Evolutionary conservation across 2,113 vertebrate genomes (phyloP), one percentile per base, ranked within the genome.

Genomic region (Blennius ocellaris): DNA sequence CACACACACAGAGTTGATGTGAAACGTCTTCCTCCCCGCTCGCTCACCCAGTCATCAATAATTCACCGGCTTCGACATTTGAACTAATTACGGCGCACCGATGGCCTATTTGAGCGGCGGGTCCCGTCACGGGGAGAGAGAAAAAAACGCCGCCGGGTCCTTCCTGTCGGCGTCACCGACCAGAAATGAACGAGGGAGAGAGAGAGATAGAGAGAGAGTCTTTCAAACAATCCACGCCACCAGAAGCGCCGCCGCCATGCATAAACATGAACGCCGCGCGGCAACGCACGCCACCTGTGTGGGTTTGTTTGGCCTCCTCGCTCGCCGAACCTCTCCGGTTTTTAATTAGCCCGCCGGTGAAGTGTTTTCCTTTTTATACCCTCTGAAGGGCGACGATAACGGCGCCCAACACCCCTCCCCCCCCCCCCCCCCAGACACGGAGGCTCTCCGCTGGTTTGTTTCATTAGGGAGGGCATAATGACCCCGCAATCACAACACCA

Each of bases 81-180:
- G 91, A 94, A 90, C 92, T 93, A 94, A 93, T 94, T 93, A 92
- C 77, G 84, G 89, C 60, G 86, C 89, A 77, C 75, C 85, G 69
- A 83, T 91, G 93, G 89, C 91, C 93, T 86, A 89, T 90, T 93
- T 93, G 86, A 8, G 10, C 82, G 88, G 74, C 21, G 72, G 85
- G 84, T 88, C 84, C 78, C 83, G 86, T 89, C 90, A 89, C 49
- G 88, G 77, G 74, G 84, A 84, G 21, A 81, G n/a, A n/a, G n/a
- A n/a, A n/a, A n/a, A n/a, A n/a, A n/a, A n/a, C n/a, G 84, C 77
- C 38, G 65, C 63, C 21, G 15, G 78, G 74, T 65, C 71, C 77
- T 83, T 56, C 65, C 86, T 82, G 84, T 80, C 82, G 82, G 83
- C 56, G 11, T 30, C 21, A 30, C 21, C 21, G n/a, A n/a, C n/a